phyloP scores from a whole-genome alignment of 2,113 vertebrate genomes.

The Sterna hirundo region DNA sequence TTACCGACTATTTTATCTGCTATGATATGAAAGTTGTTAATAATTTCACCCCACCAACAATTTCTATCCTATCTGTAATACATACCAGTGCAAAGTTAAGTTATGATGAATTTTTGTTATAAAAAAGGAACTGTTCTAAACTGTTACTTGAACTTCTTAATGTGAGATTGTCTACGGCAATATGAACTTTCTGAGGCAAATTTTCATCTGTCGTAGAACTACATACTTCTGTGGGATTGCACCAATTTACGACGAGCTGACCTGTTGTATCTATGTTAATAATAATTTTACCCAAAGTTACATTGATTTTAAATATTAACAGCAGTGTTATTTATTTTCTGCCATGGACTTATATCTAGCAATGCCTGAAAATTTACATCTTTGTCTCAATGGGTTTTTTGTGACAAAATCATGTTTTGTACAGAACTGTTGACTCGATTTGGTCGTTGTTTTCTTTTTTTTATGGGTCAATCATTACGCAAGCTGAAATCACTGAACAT shows the following conservation, averaged over 20 bases:
- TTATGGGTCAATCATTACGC: not conserved
- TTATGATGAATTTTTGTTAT: not conserved
- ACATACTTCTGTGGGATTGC: not conserved
- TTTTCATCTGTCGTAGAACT: not conserved
- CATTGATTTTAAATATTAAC: conserved; percentile 27
- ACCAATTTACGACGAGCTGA: not conserved
- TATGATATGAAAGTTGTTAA: not conserved
- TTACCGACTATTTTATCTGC: not conserved
- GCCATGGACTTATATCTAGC: not conserved
- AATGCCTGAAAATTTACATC: not conserved
- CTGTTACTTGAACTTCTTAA: not conserved
- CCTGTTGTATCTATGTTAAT: not conserved
- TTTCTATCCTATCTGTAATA: not conserved
- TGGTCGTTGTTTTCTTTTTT: conserved; percentile 26
- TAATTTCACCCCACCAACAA: not conserved
- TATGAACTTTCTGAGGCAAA: not conserved
- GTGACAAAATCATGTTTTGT: conserved; percentile 14
- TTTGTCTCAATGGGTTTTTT: not conserved
- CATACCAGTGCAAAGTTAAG: not conserved
- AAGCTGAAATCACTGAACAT: conserved; percentile 29
- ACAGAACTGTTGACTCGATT: not conserved
- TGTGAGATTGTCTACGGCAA: not conserved
- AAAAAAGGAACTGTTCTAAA: not conserved
- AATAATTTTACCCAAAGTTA: not conserved
- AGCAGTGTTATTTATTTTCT: not conserved